Conservation (phyloP, 2,113 vertebrate species). For the Bos javanicus region DNA sequence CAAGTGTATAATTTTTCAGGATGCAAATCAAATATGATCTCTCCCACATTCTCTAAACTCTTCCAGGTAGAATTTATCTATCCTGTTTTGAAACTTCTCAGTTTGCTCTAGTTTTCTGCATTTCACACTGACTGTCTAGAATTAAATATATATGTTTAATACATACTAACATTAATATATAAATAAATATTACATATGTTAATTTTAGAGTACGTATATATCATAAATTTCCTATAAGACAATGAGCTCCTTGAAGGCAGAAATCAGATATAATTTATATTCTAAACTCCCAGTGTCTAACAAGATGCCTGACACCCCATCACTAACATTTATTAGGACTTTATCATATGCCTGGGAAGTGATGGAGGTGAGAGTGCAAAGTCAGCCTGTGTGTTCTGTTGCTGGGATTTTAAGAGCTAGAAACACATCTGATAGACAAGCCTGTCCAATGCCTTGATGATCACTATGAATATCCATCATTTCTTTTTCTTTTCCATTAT, state of each 20-base stretch:
- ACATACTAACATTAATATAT: not conserved
- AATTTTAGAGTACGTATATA: not conserved
- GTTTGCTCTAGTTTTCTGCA: not conserved
- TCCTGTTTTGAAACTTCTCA: not conserved
- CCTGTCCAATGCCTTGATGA: not conserved
- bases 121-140: not conserved
- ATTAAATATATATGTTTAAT: not conserved
- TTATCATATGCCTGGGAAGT: not conserved
- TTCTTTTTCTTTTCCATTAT: not conserved
- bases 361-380: not conserved
- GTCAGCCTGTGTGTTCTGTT: not conserved
- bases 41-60: not conserved
- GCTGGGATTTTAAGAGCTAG: not conserved
- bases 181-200: not conserved
- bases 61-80: not conserved
- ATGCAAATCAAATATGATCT: not conserved
- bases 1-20: not conserved
- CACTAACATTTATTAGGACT: not conserved
- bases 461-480: not conserved
- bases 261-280: not conserved
- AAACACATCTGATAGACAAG: not conserved
- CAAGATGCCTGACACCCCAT: not conserved
- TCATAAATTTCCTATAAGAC: not conserved
- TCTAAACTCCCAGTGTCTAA: not conserved
- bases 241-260: not conserved